Conservation (phyloP, 37 sponge, comb jelly and placozoan genomes). For the Geodia barretti region DNA sequence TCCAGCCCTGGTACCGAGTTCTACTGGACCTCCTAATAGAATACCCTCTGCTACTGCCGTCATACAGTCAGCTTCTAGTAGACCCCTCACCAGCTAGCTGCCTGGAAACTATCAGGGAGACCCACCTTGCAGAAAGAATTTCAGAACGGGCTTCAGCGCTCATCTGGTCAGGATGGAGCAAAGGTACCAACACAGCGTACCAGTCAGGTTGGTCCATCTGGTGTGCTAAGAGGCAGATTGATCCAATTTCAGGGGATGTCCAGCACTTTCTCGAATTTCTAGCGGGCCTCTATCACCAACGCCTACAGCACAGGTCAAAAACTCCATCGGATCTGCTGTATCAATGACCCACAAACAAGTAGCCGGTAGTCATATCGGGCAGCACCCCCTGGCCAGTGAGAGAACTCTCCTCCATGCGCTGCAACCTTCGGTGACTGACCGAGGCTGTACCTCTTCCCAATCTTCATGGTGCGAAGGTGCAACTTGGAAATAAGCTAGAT, state of each 20-base stretch:
- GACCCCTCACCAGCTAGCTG: slow-evolving; percentile 48
- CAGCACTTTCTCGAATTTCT: slow-evolving; percentile 26
- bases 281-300: no score
- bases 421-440: no score
- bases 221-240: slow-evolving; percentile 27
- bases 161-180: slow-evolving; percentile 34
- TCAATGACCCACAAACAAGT: slow-evolving; percentile 24
- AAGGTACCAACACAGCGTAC: slow-evolving; percentile 41
- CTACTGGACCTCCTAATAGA: no score
- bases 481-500: no score
- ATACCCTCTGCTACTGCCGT: no score
- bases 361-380: slow-evolving; percentile 24
- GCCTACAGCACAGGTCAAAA: slow-evolving; percentile 36
- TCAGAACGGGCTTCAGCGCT: slow-evolving; percentile 34
- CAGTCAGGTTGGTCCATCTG: slow-evolving; percentile 42
- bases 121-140: slow-evolving; percentile 2
- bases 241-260: slow-evolving; percentile 47
- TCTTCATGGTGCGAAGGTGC: no score
- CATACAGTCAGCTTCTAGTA: no score
- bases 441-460: no score
- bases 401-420: no score
- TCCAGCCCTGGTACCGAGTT: no score
- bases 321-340: slow-evolving; percentile 21
- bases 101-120: slow-evolving; percentile 60
- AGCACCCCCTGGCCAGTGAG: slow-evolving; percentile 34